Evolutionary conservation across 2,888 invertebrate genomes (phyloP), one percentile per base, ranked within the genome.

Genomic region (Yponomeuta sedellus): DNA sequence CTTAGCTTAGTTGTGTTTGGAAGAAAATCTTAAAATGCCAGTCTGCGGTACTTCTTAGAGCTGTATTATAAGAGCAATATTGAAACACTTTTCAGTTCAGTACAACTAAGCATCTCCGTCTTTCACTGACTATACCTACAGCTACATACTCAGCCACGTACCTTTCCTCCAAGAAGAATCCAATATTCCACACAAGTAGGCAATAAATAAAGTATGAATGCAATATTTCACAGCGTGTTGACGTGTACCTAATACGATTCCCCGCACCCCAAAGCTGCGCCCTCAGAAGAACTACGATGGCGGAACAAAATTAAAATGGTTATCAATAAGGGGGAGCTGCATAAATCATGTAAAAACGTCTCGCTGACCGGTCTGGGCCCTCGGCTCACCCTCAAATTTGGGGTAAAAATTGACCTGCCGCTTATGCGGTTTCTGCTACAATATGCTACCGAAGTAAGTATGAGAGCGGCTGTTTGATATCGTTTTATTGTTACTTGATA

Each of bases 281-380:
- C 22, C 22, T 12, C 4, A 59, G 25, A 22, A 22, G 5, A 22
- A 6, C 22, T 20, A 12, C 8, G 34, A n/a, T 16, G 68, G 69
- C 66, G 70, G 73, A 70, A 77, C 75, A 75, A 82, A 86, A 87
- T 86, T 86, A 86, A 88, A 87, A 81, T 79, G 80, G 73, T 77
- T 81, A 84, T 82, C 86, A 87, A 86, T 88, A 88, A 84, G 83
- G 81, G 80, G 64, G 16, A 39, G 65, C 10, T 66, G 71, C 71
- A 72, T 91, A 88, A 88, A 88, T 90, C 88, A 88, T 79, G 73
- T 61, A 70, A 75, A 82, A 83, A 75, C 78, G 82, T 83, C 84
- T 82, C 83, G 65, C 66, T 52, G 44, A 52, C 66, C 67, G 81
- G 80, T 80, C 68, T 76, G 81, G 81, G 77, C 56, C 25, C n/a